These are phyloP conservation scores for Syncerus caffer DNA, from an alignment of 2,797 vertebrate genomes.

Conservation along the genomic window DNA sequence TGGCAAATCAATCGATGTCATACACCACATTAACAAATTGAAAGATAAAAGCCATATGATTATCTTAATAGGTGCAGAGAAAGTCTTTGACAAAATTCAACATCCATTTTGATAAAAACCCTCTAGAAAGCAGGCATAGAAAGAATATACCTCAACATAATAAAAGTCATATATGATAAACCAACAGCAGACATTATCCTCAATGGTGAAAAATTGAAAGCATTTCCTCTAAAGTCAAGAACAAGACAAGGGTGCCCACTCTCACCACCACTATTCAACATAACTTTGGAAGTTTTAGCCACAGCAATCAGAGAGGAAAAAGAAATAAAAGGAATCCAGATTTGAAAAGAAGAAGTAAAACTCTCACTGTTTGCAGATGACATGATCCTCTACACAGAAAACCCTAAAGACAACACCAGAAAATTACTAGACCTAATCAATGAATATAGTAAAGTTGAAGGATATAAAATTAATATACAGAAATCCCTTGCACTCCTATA, in stretches of 20 bases:
- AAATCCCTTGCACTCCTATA: background rate
- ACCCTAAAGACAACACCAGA: background rate
- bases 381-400: background rate
- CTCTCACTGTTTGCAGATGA: background rate
- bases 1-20: background rate
- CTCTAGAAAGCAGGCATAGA: no score
- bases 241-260: background rate
- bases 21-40: background rate
- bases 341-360: background rate
- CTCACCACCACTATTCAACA: background rate
- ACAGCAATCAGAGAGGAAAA: background rate
- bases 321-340: background rate
- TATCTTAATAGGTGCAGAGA: background rate
- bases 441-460: background rate
- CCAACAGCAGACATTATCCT: background rate
- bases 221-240: background rate
- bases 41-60: background rate
- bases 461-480: background rate
- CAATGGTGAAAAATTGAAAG: background rate
- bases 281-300: background rate
- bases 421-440: background rate
- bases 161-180: no score
- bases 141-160: no score
- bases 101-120: background rate
- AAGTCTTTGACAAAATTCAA: background rate